Evolutionary conservation across 2,797 vertebrate species (phyloP).

Genomic region (Tolypeutes matacus): DNA sequence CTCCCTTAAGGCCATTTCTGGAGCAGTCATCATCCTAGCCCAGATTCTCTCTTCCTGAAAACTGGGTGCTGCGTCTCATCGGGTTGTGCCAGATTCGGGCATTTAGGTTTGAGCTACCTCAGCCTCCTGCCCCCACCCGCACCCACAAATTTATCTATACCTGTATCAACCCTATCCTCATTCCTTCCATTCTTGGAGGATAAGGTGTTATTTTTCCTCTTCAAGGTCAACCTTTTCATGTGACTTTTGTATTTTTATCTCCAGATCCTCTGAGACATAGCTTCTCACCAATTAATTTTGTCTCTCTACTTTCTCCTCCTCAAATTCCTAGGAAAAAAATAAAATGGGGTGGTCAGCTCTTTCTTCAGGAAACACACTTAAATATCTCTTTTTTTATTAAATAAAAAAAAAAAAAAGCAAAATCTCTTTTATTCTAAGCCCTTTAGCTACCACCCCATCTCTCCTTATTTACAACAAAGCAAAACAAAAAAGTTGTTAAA

Average conservation of each 20-base stretch:
- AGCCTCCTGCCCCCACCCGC: not conserved
- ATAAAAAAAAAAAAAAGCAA: slow-evolving; percentile 33
- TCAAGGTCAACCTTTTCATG: slow-evolving; percentile 3
- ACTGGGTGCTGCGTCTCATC: not conserved
- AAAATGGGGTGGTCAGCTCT: too few species aligned
- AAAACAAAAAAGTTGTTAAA: not conserved
- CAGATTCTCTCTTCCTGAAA: not conserved
- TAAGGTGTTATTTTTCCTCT: not conserved
- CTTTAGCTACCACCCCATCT: not conserved
- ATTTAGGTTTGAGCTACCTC: not conserved
- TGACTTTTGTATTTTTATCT: not conserved
- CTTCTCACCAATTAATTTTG: not conserved
- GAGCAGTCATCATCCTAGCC: not conserved
- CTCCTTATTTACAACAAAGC: not conserved
- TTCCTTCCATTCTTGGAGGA: slow-evolving; percentile 3
- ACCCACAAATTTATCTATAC: not conserved
- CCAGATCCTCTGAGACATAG: not conserved
- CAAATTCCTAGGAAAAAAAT: not conserved
- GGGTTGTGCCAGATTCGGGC: not conserved
- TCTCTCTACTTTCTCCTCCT: not conserved
- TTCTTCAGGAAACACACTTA: not conserved
- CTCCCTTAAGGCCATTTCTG: not conserved
- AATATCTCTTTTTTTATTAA: not conserved
- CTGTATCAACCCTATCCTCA: not conserved
- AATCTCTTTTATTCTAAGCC: not conserved